Evolutionary conservation across 2,888 invertebrate genomes (phyloP), one percentile per base, ranked within the genome.

Genomic region (Pogonocherus hispidulus): DNA sequence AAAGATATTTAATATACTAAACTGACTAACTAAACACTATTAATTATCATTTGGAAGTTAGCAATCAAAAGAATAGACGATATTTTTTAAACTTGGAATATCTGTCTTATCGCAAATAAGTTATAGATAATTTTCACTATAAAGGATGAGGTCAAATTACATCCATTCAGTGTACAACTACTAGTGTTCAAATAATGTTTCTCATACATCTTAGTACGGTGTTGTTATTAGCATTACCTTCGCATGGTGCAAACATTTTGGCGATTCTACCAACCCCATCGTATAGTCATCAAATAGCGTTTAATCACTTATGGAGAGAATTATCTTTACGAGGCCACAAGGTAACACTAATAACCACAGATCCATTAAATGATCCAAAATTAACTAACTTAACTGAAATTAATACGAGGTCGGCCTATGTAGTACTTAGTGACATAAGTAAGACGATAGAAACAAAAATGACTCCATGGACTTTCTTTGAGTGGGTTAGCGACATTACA

Each of bases 311-410:
- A 1, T 59, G 59, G 59, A 59, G 9, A 20, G 59, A 59, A 20
- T 47, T 59, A 35, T 59, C 59, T 5, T 23, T 59, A 19, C 20
- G 47, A 9, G 59, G 59, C n/a, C 59, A 59, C 18, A 59, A 59
- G 3, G 59, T 59, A 6, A 59, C 59, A 16, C 1, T 49, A 14
- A 19, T 59, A 2, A 49, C 59, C 1, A 32, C 59, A 32, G 35
- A 46, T 49, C 59, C 59, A 9, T 9, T 27, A 27, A 59, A 47
- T 6, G 19, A 59, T 14, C 32, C 59, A 9, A 32, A 32, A 6
- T 44, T 59, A 9, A 47, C n/a, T 11, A 59, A 59, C 8, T 55
- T 82, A 8, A 79, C 81, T 6, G 59, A 59, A 41, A 14, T 41
- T 14, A 14, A 41, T 1, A n/a, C 14, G 14, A 41, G 5, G 3